These are phyloP conservation scores for Cancer borealis DNA, from an alignment of 2,888 invertebrate species.

Conservation along the genomic window DNA sequence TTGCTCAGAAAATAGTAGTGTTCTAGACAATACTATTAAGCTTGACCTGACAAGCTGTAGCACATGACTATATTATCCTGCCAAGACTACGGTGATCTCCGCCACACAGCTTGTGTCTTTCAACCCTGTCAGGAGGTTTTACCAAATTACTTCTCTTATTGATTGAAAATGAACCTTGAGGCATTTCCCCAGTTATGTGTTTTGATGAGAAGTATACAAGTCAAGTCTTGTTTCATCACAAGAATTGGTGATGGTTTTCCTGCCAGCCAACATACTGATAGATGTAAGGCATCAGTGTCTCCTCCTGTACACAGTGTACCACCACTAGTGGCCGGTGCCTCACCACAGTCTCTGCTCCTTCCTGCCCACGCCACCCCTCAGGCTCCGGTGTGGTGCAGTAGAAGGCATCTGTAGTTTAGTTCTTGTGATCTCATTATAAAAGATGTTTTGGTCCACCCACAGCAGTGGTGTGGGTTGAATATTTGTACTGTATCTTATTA, in stretches of 20 bases:
- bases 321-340: conserved; percentile 39
- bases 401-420: conserved; percentile 59
- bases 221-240: conserved; percentile 35
- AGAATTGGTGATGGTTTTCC: conserved; percentile 54
- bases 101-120: conserved; percentile 60
- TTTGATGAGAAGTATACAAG: conserved; percentile 35
- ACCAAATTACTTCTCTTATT: conserved; percentile 11
- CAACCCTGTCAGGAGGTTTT: conserved; percentile 65
- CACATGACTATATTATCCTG: conserved; percentile 63
- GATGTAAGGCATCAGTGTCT: conserved; percentile 39
- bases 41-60: conserved; percentile 61
- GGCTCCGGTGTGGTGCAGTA: background rate
- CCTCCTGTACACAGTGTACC: conserved; percentile 30
- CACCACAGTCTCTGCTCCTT: conserved; percentile 25
- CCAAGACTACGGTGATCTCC: conserved; percentile 60
- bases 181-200: conserved; percentile 59
- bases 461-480: conserved; percentile 53
- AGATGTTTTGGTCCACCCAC: conserved; percentile 60
- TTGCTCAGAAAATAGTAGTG: conserved; percentile 71
- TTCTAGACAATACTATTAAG: conserved; percentile 56
- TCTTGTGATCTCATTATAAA: conserved; percentile 72
- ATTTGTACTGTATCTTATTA: conserved; percentile 58
- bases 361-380: background rate
- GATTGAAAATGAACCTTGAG: conserved; percentile 47
- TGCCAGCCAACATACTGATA: conserved; percentile 51